A percentile compares a stretch with the other conserved stretches of the same genome.
phyloP scores from a whole-genome alignment of 1,140 invertebrate species.

The Chrysomallon squamiferum region DNA sequence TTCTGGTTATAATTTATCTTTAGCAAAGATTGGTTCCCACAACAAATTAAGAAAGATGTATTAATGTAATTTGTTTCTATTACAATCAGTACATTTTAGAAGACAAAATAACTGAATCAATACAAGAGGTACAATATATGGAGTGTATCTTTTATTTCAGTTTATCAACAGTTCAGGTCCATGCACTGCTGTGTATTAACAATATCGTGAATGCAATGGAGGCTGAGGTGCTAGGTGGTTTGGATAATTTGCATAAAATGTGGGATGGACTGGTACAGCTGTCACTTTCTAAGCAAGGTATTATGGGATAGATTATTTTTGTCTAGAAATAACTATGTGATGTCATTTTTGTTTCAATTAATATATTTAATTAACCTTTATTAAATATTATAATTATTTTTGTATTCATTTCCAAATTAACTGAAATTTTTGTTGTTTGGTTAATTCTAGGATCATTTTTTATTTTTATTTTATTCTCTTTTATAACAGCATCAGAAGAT shows the following conservation, averaged over 20 bases:
- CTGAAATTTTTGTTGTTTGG: too few species aligned
- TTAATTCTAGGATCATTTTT: too few species aligned
- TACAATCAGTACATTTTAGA: too few species aligned
- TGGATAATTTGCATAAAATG: constrained; percentile 65
- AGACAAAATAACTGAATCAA: too few species aligned
- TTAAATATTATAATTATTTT: not conserved
- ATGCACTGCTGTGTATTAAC: constrained; percentile 72
- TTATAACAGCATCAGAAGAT: constrained; percentile 35
- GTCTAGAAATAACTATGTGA: not conserved
- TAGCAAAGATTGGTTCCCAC: too few species aligned
- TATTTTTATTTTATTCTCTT: not conserved
- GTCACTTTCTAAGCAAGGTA: constrained; percentile 63
- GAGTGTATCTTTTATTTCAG: constrained; percentile 41
- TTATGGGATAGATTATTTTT: constrained; percentile 2
- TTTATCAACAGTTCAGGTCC: constrained; percentile 64
- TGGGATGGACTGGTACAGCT: constrained; percentile 69
- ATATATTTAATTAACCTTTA: not conserved
- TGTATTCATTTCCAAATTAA: too few species aligned
- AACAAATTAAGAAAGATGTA: too few species aligned
- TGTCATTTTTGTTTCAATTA: not conserved
- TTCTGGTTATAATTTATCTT: too few species aligned
- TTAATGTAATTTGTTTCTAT: too few species aligned
- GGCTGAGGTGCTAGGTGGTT: constrained; percentile 69
- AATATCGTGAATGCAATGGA: constrained; percentile 72
- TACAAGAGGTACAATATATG: too few species aligned